Conservation (phyloP, 23 tunicate species). For the Aplidium turbinatum region DNA sequence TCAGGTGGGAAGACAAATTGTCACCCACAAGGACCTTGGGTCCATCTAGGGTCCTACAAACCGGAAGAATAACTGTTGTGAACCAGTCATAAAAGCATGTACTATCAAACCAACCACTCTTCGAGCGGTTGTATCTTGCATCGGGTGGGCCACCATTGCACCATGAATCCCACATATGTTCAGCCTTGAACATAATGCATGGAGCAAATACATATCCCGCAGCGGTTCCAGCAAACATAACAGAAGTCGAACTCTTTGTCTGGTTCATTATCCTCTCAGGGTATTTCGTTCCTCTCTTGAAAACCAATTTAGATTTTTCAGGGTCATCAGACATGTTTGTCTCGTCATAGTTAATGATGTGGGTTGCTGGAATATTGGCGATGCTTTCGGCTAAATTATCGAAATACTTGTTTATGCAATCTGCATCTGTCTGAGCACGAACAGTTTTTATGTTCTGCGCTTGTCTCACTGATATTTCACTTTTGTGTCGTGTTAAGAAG, state of each 20-base stretch:
- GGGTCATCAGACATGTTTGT: conserved; percentile 49
- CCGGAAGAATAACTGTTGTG: conserved; percentile 16
- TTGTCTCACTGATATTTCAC: neutral
- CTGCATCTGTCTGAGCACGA: conserved; percentile 10
- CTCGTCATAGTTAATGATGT: conserved; percentile 42
- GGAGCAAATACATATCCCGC: conserved; percentile 18
- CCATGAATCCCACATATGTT: conserved; percentile 37
- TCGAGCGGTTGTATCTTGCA: conserved; percentile 48
- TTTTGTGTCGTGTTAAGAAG: conserved; percentile 11
- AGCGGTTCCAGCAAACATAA: conserved; percentile 51
- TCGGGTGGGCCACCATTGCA: conserved; percentile 32
- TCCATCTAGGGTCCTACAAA: conserved; percentile 10
- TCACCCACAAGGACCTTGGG: conserved; percentile 31
- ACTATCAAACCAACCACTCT: conserved; percentile 37
- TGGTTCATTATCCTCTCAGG: conserved; percentile 29
- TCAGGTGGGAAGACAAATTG: conserved; percentile 20
- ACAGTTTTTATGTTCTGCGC: conserved; percentile 9
- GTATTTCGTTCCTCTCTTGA: conserved; percentile 15
- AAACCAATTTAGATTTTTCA: conserved; percentile 2
- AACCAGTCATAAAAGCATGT: conserved; percentile 38
- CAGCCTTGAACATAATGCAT: conserved; percentile 24
- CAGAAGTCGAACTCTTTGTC: conserved; percentile 14
- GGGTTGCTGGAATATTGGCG: neutral
- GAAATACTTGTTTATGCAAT: neutral
- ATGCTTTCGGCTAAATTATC: conserved; percentile 10